These are phyloP conservation scores for Erpetoichthys calabaricus DNA, from an alignment of 2,797 vertebrate genomes.

Conservation along the genomic window DNA sequence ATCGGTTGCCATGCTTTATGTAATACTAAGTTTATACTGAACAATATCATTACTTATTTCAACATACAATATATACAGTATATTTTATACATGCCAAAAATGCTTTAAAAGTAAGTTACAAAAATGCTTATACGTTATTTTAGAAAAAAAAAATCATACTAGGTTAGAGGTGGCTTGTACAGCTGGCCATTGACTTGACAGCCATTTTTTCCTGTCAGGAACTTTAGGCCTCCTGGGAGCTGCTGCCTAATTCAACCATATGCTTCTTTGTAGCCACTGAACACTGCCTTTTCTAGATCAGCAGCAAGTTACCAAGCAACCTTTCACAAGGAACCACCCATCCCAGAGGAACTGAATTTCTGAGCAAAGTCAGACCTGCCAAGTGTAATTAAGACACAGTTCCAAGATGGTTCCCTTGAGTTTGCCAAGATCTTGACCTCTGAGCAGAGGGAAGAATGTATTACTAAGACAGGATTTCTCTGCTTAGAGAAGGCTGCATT, in stretches of 20 bases:
- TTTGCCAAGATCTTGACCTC: not conserved
- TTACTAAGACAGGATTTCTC: too few relatives aligned
- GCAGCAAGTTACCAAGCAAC: not conserved
- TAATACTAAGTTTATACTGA: too few relatives aligned
- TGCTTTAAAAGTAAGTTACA: too few relatives aligned
- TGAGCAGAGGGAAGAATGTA: too few relatives aligned
- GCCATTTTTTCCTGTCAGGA: not conserved
- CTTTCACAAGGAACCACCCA: not conserved
- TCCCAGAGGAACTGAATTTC: not conserved
- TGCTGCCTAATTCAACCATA: not conserved
- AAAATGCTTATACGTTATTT: too few relatives aligned
- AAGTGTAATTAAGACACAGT: not conserved
- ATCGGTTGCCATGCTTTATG: too few relatives aligned
- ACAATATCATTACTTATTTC: too few relatives aligned
- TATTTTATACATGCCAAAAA: too few relatives aligned
- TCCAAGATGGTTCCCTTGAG: not conserved
- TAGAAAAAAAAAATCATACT: too few relatives aligned
- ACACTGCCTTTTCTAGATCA: not conserved
- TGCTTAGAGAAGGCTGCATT: too few relatives aligned
- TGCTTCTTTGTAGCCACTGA: slow-evolving; percentile 5
- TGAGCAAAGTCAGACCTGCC: slow-evolving; percentile 1
- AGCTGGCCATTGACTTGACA: not conserved
- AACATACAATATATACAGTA: too few relatives aligned
- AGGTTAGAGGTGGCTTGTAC: not conserved
- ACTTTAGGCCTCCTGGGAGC: not conserved